Percentiles rank a stretch among this genome's conserved stretches.
phyloP scores from a whole-genome alignment of 1,140 invertebrate species.

The Phthorimaea operculella region DNA sequence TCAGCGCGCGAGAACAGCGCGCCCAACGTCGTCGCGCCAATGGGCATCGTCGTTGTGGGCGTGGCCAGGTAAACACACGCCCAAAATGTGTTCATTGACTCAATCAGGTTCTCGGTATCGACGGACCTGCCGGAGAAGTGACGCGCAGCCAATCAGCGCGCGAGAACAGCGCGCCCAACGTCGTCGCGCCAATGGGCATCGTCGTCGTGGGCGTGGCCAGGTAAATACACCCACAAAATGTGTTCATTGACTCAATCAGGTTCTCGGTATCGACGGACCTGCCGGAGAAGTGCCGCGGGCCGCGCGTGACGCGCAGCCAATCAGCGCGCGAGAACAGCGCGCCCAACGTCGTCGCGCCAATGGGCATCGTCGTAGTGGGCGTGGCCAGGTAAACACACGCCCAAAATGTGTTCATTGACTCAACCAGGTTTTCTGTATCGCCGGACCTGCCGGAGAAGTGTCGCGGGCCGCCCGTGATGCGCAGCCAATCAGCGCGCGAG shows the following conservation, averaged over 20 bases:
- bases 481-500: conserved; percentile 28
- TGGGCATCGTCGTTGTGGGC: conserved; percentile 80
- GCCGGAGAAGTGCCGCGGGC: conserved; percentile 44
- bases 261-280: conserved; percentile 60
- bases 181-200: conserved; percentile 46
- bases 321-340: conserved; percentile 40
- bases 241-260: conserved; percentile 43
- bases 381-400: too few species aligned
- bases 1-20: conserved; percentile 40
- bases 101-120: conserved; percentile 61
- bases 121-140: conserved; percentile 55
- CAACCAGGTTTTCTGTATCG: conserved; percentile 61
- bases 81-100: conserved; percentile 20
- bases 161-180: conserved; percentile 30
- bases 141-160: conserved; percentile 26
- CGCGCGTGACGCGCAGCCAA: conserved; percentile 30
- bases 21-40: conserved; percentile 12
- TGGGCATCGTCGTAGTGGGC: conserved; percentile 80
- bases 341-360: conserved; percentile 11
- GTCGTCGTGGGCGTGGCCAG: conserved; percentile 79
- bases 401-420: too few species aligned
- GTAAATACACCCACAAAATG: too few species aligned
- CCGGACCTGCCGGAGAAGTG: conserved; percentile 54
- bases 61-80: conserved; percentile 32
- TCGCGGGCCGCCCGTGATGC: conserved; percentile 40